These are phyloP conservation scores for Mellilla xanthometata DNA, from an alignment of 2,888 invertebrate species.

Conservation along the genomic window DNA sequence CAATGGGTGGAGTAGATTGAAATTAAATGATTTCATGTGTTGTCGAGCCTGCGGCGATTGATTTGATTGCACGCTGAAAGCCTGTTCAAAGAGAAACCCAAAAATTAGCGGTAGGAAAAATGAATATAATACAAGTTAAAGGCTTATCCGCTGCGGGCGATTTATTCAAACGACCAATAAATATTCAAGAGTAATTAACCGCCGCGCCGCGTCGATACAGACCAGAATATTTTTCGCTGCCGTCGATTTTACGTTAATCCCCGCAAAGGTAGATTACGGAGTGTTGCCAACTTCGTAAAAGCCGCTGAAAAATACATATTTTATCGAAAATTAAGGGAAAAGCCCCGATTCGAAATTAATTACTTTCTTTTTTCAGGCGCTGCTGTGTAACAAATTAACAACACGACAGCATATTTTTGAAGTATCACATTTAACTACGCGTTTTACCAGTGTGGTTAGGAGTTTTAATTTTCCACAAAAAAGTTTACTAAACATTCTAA, in stretches of 20 bases:
- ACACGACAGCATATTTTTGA: constrained; percentile 28
- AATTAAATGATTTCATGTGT: constrained; percentile 2
- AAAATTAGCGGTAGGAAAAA: constrained; percentile 58
- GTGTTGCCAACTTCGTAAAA: constrained; percentile 60
- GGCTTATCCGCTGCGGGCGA: constrained; percentile 69
- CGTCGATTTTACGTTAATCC: constrained; percentile 70
- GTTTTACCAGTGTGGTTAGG: not conserved
- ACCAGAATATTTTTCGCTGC: constrained; percentile 66
- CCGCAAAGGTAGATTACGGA: constrained; percentile 68
- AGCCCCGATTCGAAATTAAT: constrained; percentile 39
- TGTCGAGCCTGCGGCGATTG: constrained; percentile 14
- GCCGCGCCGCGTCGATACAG: constrained; percentile 57
- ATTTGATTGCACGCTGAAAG: constrained; percentile 23
- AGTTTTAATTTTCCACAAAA: too few relatives aligned
- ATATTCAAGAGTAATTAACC: constrained; percentile 80
- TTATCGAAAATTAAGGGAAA: constrained; percentile 44
- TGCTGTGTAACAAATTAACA: constrained; percentile 32
- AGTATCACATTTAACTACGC: constrained; percentile 17
- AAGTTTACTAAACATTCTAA: not conserved
- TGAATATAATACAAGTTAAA: constrained; percentile 69
- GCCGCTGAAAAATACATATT: constrained; percentile 50
- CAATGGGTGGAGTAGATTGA: not conserved
- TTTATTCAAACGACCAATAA: constrained; percentile 81
- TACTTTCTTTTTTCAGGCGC: constrained; percentile 33
- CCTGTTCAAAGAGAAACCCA: constrained; percentile 39